These are phyloP conservation scores for Heteromurus nitidus DNA, from an alignment of 2,888 invertebrate genomes.

Conservation along the genomic window DNA sequence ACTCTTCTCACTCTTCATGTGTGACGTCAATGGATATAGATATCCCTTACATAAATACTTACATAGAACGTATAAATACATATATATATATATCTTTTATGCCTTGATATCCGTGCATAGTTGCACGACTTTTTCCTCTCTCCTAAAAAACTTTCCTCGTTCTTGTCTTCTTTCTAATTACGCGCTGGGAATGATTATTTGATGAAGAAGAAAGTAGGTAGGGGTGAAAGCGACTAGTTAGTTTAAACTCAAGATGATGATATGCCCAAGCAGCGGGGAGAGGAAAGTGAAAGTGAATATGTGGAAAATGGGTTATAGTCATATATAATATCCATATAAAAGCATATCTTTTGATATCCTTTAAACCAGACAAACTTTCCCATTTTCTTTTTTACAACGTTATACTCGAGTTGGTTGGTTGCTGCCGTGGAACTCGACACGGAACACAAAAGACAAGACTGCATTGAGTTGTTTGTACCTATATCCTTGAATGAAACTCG, in stretches of 20 bases:
- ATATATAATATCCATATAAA: background rate
- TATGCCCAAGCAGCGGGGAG: background rate
- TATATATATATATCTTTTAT: too few relatives aligned
- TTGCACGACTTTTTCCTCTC: too few relatives aligned
- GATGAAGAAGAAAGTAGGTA: constrained; percentile 2
- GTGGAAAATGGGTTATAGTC: background rate
- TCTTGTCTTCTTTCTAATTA: background rate
- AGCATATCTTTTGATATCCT: background rate
- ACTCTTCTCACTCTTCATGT: too few relatives aligned
- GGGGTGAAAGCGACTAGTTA: background rate
- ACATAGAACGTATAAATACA: too few relatives aligned
- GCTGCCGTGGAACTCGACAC: background rate
- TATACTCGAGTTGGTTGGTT: background rate
- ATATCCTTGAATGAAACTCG: too few relatives aligned
- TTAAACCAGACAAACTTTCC: constrained; percentile 15
- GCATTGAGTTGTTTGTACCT: too few relatives aligned
- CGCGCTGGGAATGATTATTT: constrained; percentile 13
- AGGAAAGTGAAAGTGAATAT: background rate
- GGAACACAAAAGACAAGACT: background rate
- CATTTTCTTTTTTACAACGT: constrained; percentile 9
- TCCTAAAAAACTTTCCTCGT: background rate
- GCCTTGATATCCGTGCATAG: too few relatives aligned
- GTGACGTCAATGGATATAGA: too few relatives aligned
- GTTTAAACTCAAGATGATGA: background rate
- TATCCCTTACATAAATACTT: too few relatives aligned